Percentiles rank a stretch among this genome's conserved stretches.
These are phyloP conservation scores for Oeneis ivallda DNA, from an alignment of 2,888 invertebrate species.

Conservation along the genomic window DNA sequence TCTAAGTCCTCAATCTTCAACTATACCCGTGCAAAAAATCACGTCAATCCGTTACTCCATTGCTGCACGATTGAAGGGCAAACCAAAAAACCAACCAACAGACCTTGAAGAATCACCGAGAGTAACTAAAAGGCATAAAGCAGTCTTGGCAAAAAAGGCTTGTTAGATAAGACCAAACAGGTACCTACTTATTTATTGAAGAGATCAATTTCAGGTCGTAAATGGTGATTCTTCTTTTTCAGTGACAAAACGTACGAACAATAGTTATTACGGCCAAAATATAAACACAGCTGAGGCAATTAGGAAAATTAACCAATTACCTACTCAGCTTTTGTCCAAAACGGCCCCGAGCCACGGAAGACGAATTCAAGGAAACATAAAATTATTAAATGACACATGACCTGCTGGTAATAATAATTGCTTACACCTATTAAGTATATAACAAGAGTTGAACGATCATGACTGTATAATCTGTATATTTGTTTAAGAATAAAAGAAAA, in stretches of 20 bases:
- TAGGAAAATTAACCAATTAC: conserved; percentile 36
- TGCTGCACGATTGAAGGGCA: too few species aligned
- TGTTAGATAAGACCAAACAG: too few species aligned
- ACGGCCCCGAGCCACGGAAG: conserved; percentile 53
- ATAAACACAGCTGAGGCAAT: conserved; percentile 25
- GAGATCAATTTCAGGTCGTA: too few species aligned
- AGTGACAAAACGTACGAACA: conserved; percentile 16
- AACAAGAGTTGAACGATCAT: conserved; percentile 8
- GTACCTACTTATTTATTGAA: too few species aligned
- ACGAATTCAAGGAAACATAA: conserved; percentile 51
- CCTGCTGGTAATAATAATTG: conserved; percentile 57
- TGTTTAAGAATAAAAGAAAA: background rate
- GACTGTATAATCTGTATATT: background rate
- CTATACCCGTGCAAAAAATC: too few species aligned
- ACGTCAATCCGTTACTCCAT: too few species aligned
- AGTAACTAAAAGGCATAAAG: too few species aligned
- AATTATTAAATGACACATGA: conserved; percentile 54
- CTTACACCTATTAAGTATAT: conserved; percentile 37
- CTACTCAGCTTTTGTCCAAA: conserved; percentile 32
- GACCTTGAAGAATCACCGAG: too few species aligned
- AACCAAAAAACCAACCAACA: too few species aligned
- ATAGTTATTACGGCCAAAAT: conserved; percentile 18
- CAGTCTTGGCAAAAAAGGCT: too few species aligned
- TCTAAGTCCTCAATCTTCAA: too few species aligned
- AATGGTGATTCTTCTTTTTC: conserved; percentile 9